These are phyloP conservation scores for Cyphomyrus plagiostoma DNA, from an alignment of 2,113 vertebrate genomes.

Conservation along the genomic window DNA sequence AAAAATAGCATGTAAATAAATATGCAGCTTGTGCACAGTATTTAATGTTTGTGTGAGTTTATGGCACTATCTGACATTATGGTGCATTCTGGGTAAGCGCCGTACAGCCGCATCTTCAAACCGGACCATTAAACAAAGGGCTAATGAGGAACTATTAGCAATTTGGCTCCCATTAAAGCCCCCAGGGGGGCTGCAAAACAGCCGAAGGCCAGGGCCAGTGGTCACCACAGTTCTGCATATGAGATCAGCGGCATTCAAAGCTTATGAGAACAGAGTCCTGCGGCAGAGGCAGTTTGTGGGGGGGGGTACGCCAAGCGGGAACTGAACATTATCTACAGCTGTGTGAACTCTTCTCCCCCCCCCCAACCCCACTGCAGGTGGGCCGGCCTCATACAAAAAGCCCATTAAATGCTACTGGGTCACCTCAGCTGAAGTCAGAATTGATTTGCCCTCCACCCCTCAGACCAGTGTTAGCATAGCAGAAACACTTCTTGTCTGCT, in stretches of 20 bases:
- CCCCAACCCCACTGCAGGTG: background rate
- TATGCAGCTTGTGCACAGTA: background rate
- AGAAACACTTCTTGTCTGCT: constrained; percentile 37
- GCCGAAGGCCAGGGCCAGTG: constrained; percentile 10
- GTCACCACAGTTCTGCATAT: constrained; percentile 33
- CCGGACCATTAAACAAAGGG: constrained; percentile 4
- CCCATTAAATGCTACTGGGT: constrained; percentile 21
- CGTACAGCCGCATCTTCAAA: background rate
- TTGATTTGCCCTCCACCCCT: constrained; percentile 45
- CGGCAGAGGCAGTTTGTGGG: constrained; percentile 29
- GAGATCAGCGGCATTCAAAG: constrained; percentile 31
- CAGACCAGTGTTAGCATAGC: constrained; percentile 41
- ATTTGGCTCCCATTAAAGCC: constrained; percentile 27
- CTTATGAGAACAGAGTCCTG: constrained; percentile 38
- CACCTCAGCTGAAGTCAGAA: constrained; percentile 46
- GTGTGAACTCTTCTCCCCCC: constrained; percentile 10
- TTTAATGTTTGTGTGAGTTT: background rate
- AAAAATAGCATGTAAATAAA: background rate
- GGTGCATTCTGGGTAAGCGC: background rate
- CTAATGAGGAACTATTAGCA: constrained; percentile 22
- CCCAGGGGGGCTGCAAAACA: background rate
- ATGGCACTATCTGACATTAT: background rate
- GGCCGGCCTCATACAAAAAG: constrained; percentile 26
- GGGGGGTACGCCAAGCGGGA: background rate
- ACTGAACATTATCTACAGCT: constrained; percentile 18